phyloP scores from a whole-genome alignment of 2,113 vertebrate genomes.

The Aegotheles bennettii region DNA sequence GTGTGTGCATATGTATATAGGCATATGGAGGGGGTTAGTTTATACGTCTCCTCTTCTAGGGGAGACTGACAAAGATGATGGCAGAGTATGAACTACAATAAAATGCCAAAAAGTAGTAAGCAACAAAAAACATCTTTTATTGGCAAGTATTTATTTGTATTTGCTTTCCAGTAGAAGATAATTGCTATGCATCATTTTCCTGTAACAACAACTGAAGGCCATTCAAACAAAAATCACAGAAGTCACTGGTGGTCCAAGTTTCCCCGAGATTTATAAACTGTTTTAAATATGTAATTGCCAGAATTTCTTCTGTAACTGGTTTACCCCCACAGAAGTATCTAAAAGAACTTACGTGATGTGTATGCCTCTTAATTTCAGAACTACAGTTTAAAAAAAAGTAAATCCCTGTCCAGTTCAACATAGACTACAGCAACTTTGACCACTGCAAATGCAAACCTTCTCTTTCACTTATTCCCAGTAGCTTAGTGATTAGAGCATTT shows the following conservation, averaged over 20 bases:
- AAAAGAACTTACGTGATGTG: not conserved
- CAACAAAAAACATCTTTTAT: not conserved
- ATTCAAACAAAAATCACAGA: not conserved
- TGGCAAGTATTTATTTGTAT: not conserved
- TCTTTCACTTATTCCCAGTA: not conserved
- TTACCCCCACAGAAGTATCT: not conserved
- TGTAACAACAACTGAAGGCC: not conserved
- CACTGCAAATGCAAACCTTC: not conserved
- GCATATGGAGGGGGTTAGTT: not conserved
- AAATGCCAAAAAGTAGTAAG: not conserved
- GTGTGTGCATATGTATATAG: rapidly evolving
- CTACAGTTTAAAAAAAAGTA: not conserved
- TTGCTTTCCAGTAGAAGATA: not conserved
- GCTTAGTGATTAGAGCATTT: not conserved
- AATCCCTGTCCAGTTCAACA: not conserved
- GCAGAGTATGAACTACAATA: not conserved
- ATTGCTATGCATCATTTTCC: not conserved
- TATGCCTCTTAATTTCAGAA: not conserved
- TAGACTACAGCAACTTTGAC: not conserved
- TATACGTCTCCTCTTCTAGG: not conserved
- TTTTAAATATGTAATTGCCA: not conserved
- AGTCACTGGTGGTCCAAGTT: not conserved
- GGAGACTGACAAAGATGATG: not conserved
- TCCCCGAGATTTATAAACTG: not conserved
- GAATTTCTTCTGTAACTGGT: not conserved